Evolutionary conservation across 2,797 vertebrate species (phyloP).

Genomic region (Girardinus metallicus): DNA sequence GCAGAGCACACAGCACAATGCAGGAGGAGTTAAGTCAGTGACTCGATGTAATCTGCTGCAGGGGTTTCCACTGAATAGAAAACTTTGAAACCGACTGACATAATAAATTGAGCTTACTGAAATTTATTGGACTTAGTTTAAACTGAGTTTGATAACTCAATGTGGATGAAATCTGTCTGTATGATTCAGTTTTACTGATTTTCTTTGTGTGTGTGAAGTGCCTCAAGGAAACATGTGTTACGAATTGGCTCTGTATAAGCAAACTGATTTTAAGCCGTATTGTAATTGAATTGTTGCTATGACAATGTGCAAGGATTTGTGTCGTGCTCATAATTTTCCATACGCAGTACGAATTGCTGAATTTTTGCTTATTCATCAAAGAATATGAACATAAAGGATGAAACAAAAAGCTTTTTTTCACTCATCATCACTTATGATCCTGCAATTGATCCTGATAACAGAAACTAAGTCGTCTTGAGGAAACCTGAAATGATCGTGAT

Average conservation of each 20-base stretch:
- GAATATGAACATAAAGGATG: background rate
- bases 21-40: background rate
- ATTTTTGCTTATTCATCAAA: background rate
- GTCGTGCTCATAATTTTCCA: background rate
- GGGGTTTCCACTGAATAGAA: background rate
- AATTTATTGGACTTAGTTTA: background rate
- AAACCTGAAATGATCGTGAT: background rate
- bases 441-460: background rate
- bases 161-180: background rate
- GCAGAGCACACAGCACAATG: too few species aligned
- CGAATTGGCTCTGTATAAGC: background rate
- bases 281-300: background rate
- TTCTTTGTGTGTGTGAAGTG: background rate
- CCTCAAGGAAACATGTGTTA: too few species aligned
- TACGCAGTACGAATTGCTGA: background rate
- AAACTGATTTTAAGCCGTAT: background rate
- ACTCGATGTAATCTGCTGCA: background rate
- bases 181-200: too few species aligned
- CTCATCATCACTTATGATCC: background rate
- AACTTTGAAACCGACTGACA: background rate
- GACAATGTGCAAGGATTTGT: background rate
- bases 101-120: background rate
- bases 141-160: background rate
- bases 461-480: background rate
- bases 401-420: background rate